phyloP scores from a whole-genome alignment of 2,797 vertebrate genomes.

The Darevskia nairensis region DNA sequence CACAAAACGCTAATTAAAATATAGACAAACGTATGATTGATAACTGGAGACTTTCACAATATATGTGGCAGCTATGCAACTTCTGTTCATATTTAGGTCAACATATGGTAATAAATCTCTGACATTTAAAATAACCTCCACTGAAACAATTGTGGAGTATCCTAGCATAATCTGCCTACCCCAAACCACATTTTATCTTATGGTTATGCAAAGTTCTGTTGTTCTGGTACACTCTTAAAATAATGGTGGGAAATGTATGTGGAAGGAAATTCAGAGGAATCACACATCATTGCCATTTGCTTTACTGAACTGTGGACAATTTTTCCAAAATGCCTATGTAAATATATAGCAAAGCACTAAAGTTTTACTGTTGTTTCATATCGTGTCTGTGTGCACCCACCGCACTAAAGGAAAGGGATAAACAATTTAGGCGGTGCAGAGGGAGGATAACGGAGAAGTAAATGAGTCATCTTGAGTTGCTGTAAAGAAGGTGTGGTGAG shows the following conservation, averaged over 20 bases:
- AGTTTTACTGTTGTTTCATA: neutral
- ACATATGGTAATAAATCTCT: neutral
- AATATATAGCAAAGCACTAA: neutral
- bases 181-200: neutral
- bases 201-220: neutral
- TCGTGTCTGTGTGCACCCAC: neutral
- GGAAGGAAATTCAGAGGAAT: neutral
- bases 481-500: too few species aligned
- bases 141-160: neutral
- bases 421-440: neutral
- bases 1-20: neutral
- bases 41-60: fast-evolving
- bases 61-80: fast-evolving
- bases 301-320: neutral
- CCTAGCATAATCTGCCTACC: neutral
- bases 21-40: neutral
- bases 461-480: too few species aligned
- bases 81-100: slow-evolving; percentile 11
- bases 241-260: neutral
- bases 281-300: neutral
- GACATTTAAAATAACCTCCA: slow-evolving; percentile 22
- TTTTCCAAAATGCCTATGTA: neutral
- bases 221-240: neutral
- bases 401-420: neutral
- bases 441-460: too few species aligned